Evolutionary conservation across 2,113 vertebrate genomes (phyloP), one percentile per base, ranked within the genome.

Genomic region (Aphyosemion australe): DNA sequence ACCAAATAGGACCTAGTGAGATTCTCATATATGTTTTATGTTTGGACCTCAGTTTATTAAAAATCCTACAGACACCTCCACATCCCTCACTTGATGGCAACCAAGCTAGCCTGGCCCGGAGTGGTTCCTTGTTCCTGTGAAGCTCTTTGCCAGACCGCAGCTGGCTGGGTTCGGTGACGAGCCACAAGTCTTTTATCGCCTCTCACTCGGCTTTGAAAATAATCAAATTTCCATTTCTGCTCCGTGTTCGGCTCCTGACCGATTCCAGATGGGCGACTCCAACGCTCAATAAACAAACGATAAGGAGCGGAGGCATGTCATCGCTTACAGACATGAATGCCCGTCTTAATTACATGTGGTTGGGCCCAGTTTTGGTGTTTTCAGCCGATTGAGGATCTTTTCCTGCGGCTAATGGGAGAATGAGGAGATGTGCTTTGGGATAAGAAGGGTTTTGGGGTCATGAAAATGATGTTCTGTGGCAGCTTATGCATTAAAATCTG

Each of bases 141-240:
- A 55, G 12, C 18, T 57, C 41, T 46, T 41, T 57, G 85, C 87
- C 83, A 87, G 73, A 84, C 76, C 80, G 5, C 81, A 82, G 72
- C 68, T 42, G 58, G 56, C 75, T 62, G 48, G 14, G 26, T 53
- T 83, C 78, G 81, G 78, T 86, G 78, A 81, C 20, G 79, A 81
- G 86, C 79, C 86, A 82, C 86, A 31, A 55, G 66, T 75, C 80
- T 89, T 85, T 89, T 88, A 89, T 88, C 79, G 79, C 84, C 79
- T 87, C 80, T 52, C 71, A 62, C 75, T 61, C 14, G 9, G 78
- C 67, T 88, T 89, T 79, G 74, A 83, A 85, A 88, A 88, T 82
- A 88, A 90, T 86, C 79, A 82, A 26, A 84, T 86, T 85, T 89
- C 84, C 80, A 88, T 85, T 74, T 76, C 81, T 76, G 26, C 68